Evolutionary conservation across 2,888 invertebrate species (phyloP).

Genomic region (Oligia latruncula): DNA sequence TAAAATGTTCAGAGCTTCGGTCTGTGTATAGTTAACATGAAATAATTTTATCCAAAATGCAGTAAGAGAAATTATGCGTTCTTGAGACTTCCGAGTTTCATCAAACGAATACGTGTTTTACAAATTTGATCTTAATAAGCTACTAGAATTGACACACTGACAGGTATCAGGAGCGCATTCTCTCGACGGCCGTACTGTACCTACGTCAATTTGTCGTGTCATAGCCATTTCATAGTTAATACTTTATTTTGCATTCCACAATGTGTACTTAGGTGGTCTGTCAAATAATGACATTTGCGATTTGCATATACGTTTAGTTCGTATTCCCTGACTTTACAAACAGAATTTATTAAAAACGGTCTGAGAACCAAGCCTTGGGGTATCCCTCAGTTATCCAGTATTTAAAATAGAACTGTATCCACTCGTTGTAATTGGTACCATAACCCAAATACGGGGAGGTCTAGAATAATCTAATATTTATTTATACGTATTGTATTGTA

Average conservation of each 20-base stretch:
- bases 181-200: too few species aligned
- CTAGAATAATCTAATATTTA: constrained; percentile 65
- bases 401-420: neutral
- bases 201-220: neutral
- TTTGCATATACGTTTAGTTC: neutral
- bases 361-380: neutral
- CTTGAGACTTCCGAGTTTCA: too few species aligned
- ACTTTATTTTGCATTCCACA: too few species aligned
- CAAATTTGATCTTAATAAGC: too few species aligned
- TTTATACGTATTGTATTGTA: constrained; percentile 66
- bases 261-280: too few species aligned
- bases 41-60: neutral
- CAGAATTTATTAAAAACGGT: neutral
- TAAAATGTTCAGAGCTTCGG: neutral
- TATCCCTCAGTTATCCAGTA: neutral
- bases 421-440: constrained; percentile 39
- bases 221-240: neutral
- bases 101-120: too few species aligned
- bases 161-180: too few species aligned
- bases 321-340: neutral
- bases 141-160: too few species aligned
- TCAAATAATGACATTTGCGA: neutral
- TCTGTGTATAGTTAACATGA: neutral
- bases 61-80: neutral
- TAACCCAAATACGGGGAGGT: constrained; percentile 34